phyloP scores from a whole-genome alignment of 2,797 vertebrate species.

The Poecilia gillii region DNA sequence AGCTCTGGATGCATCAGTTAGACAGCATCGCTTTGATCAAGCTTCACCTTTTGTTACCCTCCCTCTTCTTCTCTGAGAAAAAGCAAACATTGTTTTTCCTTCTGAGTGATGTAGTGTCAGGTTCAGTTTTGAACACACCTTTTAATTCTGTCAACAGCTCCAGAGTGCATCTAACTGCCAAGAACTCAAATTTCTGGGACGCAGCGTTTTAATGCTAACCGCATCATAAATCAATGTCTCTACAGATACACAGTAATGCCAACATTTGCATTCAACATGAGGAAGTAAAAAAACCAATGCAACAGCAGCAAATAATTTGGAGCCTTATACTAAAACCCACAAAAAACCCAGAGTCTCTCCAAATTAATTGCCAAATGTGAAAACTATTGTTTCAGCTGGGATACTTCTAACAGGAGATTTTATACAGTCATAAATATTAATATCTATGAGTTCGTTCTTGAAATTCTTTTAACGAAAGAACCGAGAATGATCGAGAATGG shows the following conservation, averaged over 20 bases:
- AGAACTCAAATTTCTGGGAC: slow-evolving; percentile 13
- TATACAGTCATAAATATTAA: not conserved
- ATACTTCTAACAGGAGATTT: no score
- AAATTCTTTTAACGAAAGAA: not conserved
- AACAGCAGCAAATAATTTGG: slow-evolving; percentile 12
- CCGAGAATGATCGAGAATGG: not conserved
- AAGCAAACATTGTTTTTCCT: slow-evolving; percentile 15
- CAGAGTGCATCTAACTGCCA: slow-evolving; percentile 19
- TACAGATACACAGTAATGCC: slow-evolving; percentile 8
- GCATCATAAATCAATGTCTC: slow-evolving; percentile 10
- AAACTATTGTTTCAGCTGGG: not conserved
- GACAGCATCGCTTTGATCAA: not conserved
- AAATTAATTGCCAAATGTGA: not conserved
- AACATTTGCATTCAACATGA: slow-evolving; percentile 4
- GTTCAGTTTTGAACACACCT: slow-evolving; percentile 14
- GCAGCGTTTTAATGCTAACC: slow-evolving; percentile 23
- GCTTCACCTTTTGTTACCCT: not conserved
- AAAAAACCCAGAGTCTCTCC: not conserved
- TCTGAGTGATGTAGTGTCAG: slow-evolving; percentile 10
- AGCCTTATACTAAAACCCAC: not conserved
- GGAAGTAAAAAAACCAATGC: not conserved
- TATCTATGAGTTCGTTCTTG: not conserved
- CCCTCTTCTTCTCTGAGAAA: not conserved
- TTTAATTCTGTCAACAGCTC: slow-evolving; percentile 18
- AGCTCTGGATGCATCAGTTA: not conserved